Conservation (phyloP, 2,888 invertebrate genomes). For the Drosophila macrospina region DNA sequence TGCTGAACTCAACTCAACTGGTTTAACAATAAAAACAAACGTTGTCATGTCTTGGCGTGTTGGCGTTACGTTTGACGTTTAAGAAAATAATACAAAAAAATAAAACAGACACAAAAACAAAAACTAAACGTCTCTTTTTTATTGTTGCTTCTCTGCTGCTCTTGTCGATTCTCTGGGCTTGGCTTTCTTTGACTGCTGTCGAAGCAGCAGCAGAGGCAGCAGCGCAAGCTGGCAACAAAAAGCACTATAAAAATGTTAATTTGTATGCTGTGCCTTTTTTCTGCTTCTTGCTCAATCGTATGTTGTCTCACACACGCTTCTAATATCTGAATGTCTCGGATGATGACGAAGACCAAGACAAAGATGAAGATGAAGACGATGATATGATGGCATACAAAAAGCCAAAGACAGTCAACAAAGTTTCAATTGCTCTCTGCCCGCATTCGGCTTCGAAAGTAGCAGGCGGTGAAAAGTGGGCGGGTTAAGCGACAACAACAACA, state of each 20-base stretch:
- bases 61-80: constrained; percentile 70
- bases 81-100: constrained; percentile 42
- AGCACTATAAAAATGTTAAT: constrained; percentile 68
- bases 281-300: constrained; percentile 62
- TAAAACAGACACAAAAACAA: constrained; percentile 15
- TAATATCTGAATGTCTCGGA: constrained; percentile 55
- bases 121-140: constrained; percentile 55
- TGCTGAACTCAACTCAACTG: constrained; percentile 63
- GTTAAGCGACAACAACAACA: constrained; percentile 26
- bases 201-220: constrained; percentile 11
- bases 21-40: constrained; percentile 65
- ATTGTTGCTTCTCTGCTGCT: constrained; percentile 41
- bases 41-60: constrained; percentile 48
- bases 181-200: constrained; percentile 68
- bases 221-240: constrained; percentile 32
- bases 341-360: constrained; percentile 29
- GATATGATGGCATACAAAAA: constrained; percentile 64
- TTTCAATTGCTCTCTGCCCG: constrained; percentile 64
- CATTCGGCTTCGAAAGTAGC: constrained; percentile 55
- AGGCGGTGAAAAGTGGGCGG: constrained; percentile 65
- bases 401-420: constrained; percentile 50
- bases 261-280: constrained; percentile 59
- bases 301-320: constrained; percentile 71
- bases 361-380: constrained; percentile 4
- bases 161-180: constrained; percentile 69